Base-by-base conservation (phyloP, 2,113 vertebrate genomes). In the Brevimyrus niger region DNA sequence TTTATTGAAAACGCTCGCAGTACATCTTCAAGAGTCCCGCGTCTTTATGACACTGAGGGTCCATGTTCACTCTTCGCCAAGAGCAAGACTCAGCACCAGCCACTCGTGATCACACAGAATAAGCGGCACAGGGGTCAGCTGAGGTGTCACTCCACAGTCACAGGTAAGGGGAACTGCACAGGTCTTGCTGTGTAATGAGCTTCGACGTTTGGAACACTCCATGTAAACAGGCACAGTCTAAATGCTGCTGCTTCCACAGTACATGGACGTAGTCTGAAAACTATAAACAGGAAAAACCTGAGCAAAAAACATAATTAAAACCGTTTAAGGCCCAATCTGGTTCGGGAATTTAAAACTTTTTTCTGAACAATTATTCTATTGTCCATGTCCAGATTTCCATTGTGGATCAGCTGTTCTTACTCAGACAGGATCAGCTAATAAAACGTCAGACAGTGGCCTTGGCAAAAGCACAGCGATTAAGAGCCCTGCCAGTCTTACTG, bases 151-250 rank as follows among this genome's bases (percentile, higher is more conserved):
- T 31, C 19, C 90, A 48, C 88, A 91, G 94, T 94, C 94, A 95
- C 93, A 94, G 94, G 69, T 86, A 85, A 91, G 93, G 92, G 93
- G 96, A 7, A 92, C 95, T 95, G 95, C 93, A 94, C 89, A 92
- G 93, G 76, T 90, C 88, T 93, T 93, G 94, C 95, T 95, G 94
- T 95, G 92, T 93, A 93, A 95, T 93, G 93, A 44, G 94, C 91
- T 89, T 48, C 9, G 10, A 65, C 65, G 27, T 48, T 46, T 4
- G n/a, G 44, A 80, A 19, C 15, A 38, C 69, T 23, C 10, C n/a
- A 11, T 38, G 69, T 76, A 76, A 76, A 76, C 69, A 76, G 69
- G 31, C 69, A 76, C 31, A 80, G 31, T 80, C 35, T 80, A 80
- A 27, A 31, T 15, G n/a, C 65, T 9, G 1, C 3, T 35, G 15